Evolutionary conservation across 2,113 vertebrate species (phyloP), one percentile per base, ranked within the genome.

Genomic region (Hypanus sabinus): DNA sequence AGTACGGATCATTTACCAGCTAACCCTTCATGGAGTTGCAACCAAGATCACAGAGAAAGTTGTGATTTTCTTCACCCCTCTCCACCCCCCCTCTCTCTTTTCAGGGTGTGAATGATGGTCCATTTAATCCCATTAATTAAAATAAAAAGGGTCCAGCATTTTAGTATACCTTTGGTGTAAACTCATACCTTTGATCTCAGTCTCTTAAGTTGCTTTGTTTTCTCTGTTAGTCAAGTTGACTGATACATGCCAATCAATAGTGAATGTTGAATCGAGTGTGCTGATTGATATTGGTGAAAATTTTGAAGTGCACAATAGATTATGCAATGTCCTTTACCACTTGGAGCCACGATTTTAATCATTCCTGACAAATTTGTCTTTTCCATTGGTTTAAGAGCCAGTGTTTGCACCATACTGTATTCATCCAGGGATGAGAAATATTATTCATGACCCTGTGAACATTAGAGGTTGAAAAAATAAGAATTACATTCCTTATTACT

Each of bases 171-270:
- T 8, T 90, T 68, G 16, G n/a, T 33, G 57, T 68, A 33, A 68
- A 90, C 60, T 68, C n/a, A 65, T 90, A n/a, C 12, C 65, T 7
- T 38, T 90, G 60, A 88, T 62, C 85, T 88, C 85, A 88, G n/a
- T 62, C 57, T n/a, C 57, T 46, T 60, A 60, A 2, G 16, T n/a
- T 62, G 12, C 0, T 87, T 16, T 20, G 57, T 65, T n/a, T 65
- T 68, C 60, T 65, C 16, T 8, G 6, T 33, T 65, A 65, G 14
- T 33, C 30, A 90, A 90, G 33, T 65, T 62, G 16, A 62, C 57
- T 90, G 57, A 3, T 46, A 46, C 4, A 46, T 3, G 46, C 46
- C 4, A 1, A 46, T 46, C 46, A 1, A 1, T 46, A 46, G 46
- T 3, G 46, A 46, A 46, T 46, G 46, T 46, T 46, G 46, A 46